These are phyloP conservation scores for Otus sunia DNA, from an alignment of 2,113 vertebrate genomes.

Conservation along the genomic window DNA sequence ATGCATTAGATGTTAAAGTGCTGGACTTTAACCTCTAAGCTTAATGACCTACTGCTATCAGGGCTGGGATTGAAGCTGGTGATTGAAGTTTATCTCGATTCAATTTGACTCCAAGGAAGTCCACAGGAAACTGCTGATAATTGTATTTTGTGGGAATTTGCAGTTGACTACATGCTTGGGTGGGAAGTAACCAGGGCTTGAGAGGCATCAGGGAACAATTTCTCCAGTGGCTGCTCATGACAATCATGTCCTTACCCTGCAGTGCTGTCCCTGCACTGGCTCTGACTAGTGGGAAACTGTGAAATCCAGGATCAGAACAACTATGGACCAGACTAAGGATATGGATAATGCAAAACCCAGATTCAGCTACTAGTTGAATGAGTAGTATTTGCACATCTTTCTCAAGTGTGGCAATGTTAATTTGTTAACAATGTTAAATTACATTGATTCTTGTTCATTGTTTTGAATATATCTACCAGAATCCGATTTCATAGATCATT, in stretches of 20 bases:
- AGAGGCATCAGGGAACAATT: neutral
- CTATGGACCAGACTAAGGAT: neutral
- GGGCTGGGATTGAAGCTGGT: neutral
- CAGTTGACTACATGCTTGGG: neutral
- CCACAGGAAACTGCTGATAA: neutral
- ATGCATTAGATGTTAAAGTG: neutral
- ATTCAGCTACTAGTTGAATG: neutral
- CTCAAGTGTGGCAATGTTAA: neutral
- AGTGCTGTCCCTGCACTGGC: neutral
- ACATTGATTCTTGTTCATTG: neutral
- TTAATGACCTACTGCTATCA: neutral
- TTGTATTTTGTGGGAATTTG: neutral
- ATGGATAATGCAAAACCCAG: neutral
- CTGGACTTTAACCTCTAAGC: neutral
- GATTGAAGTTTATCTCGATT: neutral
- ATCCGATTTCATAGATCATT: constrained; percentile 31
- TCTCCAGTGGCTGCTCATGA: neutral
- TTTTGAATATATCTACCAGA: constrained; percentile 9
- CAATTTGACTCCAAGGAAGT: neutral
- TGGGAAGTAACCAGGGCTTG: neutral
- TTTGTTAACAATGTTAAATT: neutral
- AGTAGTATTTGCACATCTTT: neutral
- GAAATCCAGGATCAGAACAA: neutral
- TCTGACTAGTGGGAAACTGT: neutral
- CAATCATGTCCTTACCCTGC: neutral